Evolutionary conservation across 92 coral and sea anemone species (phyloP).

Genomic region (Heteractis magnifica): DNA sequence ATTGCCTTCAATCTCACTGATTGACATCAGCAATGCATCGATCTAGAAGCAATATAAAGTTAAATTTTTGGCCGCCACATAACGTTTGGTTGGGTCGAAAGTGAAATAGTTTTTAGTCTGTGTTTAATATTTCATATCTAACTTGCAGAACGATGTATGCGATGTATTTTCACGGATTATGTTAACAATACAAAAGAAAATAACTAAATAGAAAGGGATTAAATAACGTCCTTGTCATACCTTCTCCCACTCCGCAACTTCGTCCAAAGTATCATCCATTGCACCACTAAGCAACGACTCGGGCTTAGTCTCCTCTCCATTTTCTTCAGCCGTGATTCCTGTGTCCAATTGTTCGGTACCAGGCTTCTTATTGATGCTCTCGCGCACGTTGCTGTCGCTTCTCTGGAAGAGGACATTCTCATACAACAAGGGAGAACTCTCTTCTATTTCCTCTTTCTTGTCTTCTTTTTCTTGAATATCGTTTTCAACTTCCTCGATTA

Average conservation of each 20-base stretch:
- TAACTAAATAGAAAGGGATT: neutral
- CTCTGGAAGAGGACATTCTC: conserved; percentile 90
- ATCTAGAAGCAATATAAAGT: conserved; percentile 34
- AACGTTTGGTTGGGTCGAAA: too few relatives aligned
- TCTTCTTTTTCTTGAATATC: conserved; percentile 25
- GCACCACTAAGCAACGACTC: conserved; percentile 26
- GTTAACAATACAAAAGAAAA: too few relatives aligned
- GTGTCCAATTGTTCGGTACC: conserved; percentile 17
- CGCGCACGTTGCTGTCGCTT: conserved; percentile 43
- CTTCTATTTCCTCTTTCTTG: conserved; percentile 29
- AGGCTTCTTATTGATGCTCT: conserved; percentile 23
- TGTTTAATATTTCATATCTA: too few relatives aligned
- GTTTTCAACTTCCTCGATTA: conserved; percentile 32
- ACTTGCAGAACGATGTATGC: too few relatives aligned
- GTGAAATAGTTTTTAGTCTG: too few relatives aligned
- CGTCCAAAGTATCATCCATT: conserved; percentile 65
- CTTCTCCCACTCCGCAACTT: conserved; percentile 95
- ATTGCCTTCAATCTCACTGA: conserved; percentile 64
- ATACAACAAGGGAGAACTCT: conserved; percentile 71
- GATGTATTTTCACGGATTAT: too few relatives aligned
- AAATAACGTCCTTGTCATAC: neutral
- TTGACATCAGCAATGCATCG: conserved; percentile 67
- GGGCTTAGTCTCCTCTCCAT: conserved; percentile 14
- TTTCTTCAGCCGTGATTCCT: conserved; percentile 5
- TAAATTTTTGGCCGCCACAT: too few relatives aligned